These are phyloP conservation scores for Lithosia quadra DNA, from an alignment of 2,888 invertebrate genomes.

Conservation along the genomic window DNA sequence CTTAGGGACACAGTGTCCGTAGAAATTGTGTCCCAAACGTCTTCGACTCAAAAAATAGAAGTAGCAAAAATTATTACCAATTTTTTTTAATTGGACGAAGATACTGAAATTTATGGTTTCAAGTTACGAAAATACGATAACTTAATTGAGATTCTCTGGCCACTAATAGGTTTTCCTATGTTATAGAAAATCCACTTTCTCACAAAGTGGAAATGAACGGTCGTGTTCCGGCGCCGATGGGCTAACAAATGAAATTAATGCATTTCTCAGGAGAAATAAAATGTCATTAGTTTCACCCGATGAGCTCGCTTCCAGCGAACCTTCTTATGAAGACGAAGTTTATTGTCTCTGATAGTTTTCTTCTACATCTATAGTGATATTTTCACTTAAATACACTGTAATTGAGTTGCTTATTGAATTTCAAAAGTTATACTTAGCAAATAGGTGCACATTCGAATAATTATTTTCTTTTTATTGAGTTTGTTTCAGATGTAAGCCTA, in stretches of 20 bases:
- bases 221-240: constrained; percentile 76
- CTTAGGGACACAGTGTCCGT: no score
- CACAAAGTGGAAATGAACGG: constrained; percentile 65
- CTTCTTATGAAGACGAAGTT: constrained; percentile 66
- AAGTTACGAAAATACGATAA: constrained; percentile 39
- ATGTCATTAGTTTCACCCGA: constrained; percentile 83
- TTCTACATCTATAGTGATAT: constrained; percentile 35
- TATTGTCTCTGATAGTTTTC: constrained; percentile 59
- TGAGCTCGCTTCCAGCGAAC: constrained; percentile 71
- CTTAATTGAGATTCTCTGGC: constrained; percentile 57
- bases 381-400: constrained; percentile 20
- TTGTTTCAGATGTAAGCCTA: background rate
- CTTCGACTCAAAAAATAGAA: no score
- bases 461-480: background rate
- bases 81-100: background rate
- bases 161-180: constrained; percentile 72
- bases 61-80: background rate
- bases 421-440: background rate
- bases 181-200: constrained; percentile 76
- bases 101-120: background rate
- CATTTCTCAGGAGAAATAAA: constrained; percentile 85
- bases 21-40: no score
- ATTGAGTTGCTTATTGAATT: constrained; percentile 24
- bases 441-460: no score
- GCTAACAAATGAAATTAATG: constrained; percentile 85